Evolutionary conservation across 1,140 invertebrate genomes (phyloP), one percentile per base, ranked within the genome.

Genomic region (Fopius arisanus): DNA sequence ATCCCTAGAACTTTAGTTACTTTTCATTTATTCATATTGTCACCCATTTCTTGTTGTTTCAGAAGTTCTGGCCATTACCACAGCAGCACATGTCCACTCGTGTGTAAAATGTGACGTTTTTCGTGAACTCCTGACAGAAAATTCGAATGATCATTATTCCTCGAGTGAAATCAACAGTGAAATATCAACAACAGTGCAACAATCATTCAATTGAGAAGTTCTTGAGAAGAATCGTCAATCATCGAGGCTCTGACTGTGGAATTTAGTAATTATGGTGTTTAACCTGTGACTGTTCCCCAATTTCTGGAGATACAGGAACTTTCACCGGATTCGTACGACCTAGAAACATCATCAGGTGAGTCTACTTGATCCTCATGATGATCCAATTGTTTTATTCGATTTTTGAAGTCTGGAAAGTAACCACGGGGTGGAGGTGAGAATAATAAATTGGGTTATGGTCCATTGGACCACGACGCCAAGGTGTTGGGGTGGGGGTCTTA

Each of bases 401-500:
- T 2, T 51, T 51, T 1, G 1, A 19, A 51, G n/a, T 2, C 14
- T 12, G 6, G n/a, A 5, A 16, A 51, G 14, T 3, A 7, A n/a
- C n/a, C 3, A 51, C 14, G 19, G 43, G n/a, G 6, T 51, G 43
- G 10, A 14, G 10, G 21, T 6, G 54, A 59, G 19, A 59, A 23
- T 7, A 26, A 48, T 9, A 26, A 26, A 59, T 59, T 59, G 54
- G 54, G 54, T 59, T 59, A 59, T 21, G 54, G 26, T 59, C 14
- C 54, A 59, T 23, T 59, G 23, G 54, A 59, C 54, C 54, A 59
- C 54, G 54, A 59, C 54, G 54, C 54, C 54, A 28, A 59, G 19
- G 23, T 28, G 19, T n/a, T 12, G 19, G 21, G 54, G 54, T 2
- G 21, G 54, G 54, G 54, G 19, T 26, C 6, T 9, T 19, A 19